Percentiles rank a stretch among this genome's conserved stretches.
These are phyloP conservation scores for Gouania willdenowi DNA, from an alignment of 2,797 vertebrate species.

Conservation along the genomic window DNA sequence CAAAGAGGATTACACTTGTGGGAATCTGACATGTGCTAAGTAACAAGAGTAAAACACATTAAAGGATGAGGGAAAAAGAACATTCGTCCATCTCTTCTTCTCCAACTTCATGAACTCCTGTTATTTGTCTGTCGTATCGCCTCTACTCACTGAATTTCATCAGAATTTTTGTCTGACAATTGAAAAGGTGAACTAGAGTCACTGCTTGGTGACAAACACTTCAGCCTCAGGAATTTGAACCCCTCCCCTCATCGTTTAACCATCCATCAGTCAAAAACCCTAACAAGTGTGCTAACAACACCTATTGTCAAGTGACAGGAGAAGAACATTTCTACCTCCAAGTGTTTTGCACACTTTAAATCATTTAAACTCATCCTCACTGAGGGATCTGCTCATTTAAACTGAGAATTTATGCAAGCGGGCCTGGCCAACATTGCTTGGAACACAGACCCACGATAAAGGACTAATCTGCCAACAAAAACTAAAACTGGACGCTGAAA, in stretches of 20 bases:
- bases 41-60: conserved; percentile 20
- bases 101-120: conserved; percentile 17
- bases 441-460: conserved; percentile 3
- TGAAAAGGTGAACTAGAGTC: conserved; percentile 30
- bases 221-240: conserved; percentile 29
- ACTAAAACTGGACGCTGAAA: background rate
- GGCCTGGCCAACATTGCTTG: conserved; percentile 5
- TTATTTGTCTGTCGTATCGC: conserved; percentile 26
- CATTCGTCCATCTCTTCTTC: conserved; percentile 6
- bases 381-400: conserved; percentile 13
- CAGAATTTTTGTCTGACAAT: conserved; percentile 40
- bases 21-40: conserved; percentile 50
- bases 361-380: conserved; percentile 4
- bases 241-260: conserved; percentile 11
- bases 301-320: conserved; percentile 43
- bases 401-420: conserved; percentile 11
- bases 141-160: conserved; percentile 28
- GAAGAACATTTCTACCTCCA: conserved; percentile 27
- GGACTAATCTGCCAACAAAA: background rate
- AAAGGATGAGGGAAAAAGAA: conserved; percentile 12
- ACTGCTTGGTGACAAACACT: conserved; percentile 33
- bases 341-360: conserved; percentile 25
- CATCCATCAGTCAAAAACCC: conserved; percentile 17
- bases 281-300: conserved; percentile 37
- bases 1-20: conserved; percentile 71